phyloP scores from a whole-genome alignment of 2,113 vertebrate genomes.

The Prietella phreatophila region DNA sequence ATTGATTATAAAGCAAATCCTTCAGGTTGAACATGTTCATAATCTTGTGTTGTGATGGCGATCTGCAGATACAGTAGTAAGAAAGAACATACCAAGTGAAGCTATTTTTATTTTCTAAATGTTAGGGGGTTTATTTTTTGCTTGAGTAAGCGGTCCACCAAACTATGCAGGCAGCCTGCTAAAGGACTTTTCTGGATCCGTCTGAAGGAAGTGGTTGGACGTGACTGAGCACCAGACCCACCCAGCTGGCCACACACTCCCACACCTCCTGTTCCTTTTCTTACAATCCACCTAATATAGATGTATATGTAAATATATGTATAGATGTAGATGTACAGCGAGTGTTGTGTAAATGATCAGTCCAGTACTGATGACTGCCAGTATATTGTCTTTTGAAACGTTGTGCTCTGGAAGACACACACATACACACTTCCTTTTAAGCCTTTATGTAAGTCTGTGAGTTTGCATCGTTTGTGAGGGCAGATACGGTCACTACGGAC shows the following conservation, averaged over 20 bases:
- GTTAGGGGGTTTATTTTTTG: constrained; percentile 10
- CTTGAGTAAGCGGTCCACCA: constrained; percentile 28
- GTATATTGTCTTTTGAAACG: background rate
- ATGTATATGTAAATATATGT: too few relatives aligned
- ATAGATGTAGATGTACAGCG: background rate
- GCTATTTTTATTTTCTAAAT: constrained; percentile 31
- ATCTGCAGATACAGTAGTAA: background rate
- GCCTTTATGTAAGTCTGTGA: background rate
- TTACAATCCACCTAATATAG: background rate
- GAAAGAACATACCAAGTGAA: background rate
- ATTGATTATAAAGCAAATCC: background rate
- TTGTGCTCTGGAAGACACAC: background rate
- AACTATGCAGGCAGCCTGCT: constrained; percentile 41
- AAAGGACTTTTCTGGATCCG: constrained; percentile 37
- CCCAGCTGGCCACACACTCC: constrained; percentile 44
- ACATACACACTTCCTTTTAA: background rate
- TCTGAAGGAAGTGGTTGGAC: constrained; percentile 46
- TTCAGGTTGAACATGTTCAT: background rate
- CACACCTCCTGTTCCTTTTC: constrained; percentile 23
- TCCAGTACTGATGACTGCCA: constrained; percentile 6
- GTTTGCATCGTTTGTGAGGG: constrained; percentile 4
- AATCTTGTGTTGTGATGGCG: background rate
- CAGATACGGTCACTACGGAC: background rate
- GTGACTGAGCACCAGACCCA: constrained; percentile 39
- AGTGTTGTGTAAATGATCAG: background rate